phyloP scores from a whole-genome alignment of 1,140 invertebrate genomes.

The Musca vetustissima region DNA sequence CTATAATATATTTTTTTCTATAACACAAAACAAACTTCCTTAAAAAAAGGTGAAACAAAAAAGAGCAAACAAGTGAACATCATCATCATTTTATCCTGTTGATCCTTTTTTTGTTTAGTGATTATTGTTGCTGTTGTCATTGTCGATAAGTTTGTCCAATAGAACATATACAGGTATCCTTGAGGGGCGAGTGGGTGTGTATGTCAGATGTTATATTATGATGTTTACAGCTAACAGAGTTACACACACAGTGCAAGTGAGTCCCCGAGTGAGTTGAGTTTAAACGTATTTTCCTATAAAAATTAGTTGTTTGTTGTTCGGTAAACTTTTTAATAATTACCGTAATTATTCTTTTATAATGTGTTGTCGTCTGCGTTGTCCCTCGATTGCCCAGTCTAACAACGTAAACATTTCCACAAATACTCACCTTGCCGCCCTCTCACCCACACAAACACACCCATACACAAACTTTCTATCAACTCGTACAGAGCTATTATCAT shows the following conservation, averaged over 20 bases:
- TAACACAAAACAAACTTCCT: conserved; percentile 13
- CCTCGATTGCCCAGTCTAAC: too few relatives aligned
- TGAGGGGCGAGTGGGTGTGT: not conserved
- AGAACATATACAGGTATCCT: not conserved
- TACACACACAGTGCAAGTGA: not conserved
- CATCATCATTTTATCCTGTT: not conserved
- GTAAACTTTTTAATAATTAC: conserved; percentile 24
- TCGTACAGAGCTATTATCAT: too few relatives aligned
- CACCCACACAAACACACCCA: too few relatives aligned
- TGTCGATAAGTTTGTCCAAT: not conserved
- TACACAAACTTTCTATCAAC: too few relatives aligned
- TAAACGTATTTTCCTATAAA: conserved; percentile 24
- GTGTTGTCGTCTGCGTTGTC: not conserved
- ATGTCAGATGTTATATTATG: not conserved
- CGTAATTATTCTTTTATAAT: conserved; percentile 23
- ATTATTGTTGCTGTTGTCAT: not conserved
- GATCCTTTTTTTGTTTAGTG: conserved; percentile 5
- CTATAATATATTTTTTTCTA: conserved; percentile 8
- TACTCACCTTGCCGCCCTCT: too few relatives aligned
- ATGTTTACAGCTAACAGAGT: not conserved
- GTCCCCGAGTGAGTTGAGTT: conserved; percentile 3
- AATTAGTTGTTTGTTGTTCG: conserved; percentile 20
- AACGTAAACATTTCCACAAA: too few relatives aligned
- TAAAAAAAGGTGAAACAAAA: not conserved
- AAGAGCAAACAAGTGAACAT: too few relatives aligned